Conservation (phyloP, 2,797 vertebrate species). For the Arctocebus calabarensis region DNA sequence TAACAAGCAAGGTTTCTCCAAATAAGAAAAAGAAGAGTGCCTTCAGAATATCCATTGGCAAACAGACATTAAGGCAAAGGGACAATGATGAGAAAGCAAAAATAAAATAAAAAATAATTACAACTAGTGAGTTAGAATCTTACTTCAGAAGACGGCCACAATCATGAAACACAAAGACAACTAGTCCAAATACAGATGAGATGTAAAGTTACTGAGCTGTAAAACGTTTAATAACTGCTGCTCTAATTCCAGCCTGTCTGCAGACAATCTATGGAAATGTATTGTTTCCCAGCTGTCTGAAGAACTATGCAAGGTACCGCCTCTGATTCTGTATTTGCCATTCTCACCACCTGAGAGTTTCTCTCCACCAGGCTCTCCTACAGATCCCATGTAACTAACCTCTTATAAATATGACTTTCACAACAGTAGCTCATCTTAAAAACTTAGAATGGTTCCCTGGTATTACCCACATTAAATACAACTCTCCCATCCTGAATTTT, state of each 20-base stretch:
- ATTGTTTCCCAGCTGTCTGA: not conserved
- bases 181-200: not conserved
- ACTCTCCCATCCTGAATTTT: not conserved
- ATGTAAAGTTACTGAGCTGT: not conserved
- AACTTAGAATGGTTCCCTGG: not conserved
- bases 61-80: not conserved
- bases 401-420: not conserved
- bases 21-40: not conserved
- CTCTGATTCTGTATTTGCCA: not conserved
- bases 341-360: not conserved
- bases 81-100: not conserved
- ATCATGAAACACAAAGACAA: not conserved
- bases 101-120: not conserved
- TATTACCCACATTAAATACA: not conserved
- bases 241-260: slow-evolving; percentile 4
- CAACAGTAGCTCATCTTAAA: not conserved
- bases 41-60: not conserved
- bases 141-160: not conserved
- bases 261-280: not conserved
- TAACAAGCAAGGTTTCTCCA: not conserved
- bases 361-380: not conserved
- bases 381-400: not conserved
- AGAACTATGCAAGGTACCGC: not conserved
- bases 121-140: not conserved
- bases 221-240: not conserved